Conservation (phyloP, 2,888 invertebrate species). For the Erpobdella octoculata region DNA sequence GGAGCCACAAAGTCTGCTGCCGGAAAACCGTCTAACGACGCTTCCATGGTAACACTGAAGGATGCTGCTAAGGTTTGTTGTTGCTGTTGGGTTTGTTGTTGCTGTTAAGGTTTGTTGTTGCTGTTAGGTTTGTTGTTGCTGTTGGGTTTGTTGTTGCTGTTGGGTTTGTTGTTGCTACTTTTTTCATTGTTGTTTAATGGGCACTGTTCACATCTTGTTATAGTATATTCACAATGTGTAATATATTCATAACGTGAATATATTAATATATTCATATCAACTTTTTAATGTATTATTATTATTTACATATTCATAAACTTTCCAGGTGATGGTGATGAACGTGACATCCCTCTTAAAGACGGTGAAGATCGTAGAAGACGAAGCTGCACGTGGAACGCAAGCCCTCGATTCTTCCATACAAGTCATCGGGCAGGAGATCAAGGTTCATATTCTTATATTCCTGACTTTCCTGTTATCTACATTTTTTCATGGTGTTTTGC, state of each 20-base stretch:
- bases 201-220: too few species aligned
- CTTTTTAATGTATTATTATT: not conserved
- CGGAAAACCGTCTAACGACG: slow-evolving; percentile 85
- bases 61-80: slow-evolving; percentile 78
- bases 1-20: slow-evolving; percentile 95
- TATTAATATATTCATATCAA: too few species aligned
- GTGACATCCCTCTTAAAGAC: slow-evolving; percentile 95
- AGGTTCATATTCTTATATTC: slow-evolving; percentile 56
- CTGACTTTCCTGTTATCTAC: not conserved
- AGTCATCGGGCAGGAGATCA: slow-evolving; percentile 90
- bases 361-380: slow-evolving; percentile 96
- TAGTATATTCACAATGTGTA: too few species aligned
- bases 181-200: too few species aligned
- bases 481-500: not conserved
- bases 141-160: too few species aligned
- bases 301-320: not conserved
- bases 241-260: too few species aligned
- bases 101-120: not conserved
- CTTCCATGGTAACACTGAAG: slow-evolving; percentile 89
- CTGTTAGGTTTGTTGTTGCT: too few species aligned
- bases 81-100: not conserved
- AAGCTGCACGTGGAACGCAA: slow-evolving; percentile 87
- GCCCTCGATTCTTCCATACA: slow-evolving; percentile 95
- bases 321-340: slow-evolving; percentile 72
- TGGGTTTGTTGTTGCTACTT: too few species aligned